These are phyloP conservation scores for Eriosoma lanigerum DNA, from an alignment of 1,140 invertebrate genomes.

Conservation along the genomic window DNA sequence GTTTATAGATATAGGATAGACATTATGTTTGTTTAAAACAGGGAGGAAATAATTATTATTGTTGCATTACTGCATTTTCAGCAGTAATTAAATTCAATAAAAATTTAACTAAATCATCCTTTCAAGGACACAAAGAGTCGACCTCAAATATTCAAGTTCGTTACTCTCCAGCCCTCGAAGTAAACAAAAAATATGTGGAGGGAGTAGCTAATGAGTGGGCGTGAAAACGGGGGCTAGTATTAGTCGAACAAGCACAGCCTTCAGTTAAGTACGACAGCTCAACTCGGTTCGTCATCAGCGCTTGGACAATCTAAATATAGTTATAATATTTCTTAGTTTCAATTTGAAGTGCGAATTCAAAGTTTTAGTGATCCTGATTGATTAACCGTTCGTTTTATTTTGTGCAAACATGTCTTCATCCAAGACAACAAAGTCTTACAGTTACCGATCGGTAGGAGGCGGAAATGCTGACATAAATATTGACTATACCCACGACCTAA, in stretches of 20 bases:
- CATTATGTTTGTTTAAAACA: too few species aligned
- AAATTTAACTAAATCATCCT: constrained; percentile 1
- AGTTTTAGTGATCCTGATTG: constrained; percentile 17
- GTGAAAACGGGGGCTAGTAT: constrained; percentile 31
- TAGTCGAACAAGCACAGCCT: constrained; percentile 27
- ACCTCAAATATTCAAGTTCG: constrained; percentile 51
- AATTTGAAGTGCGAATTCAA: not conserved
- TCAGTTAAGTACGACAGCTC: constrained; percentile 49
- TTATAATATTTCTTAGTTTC: constrained; percentile 24
- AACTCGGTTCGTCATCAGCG: constrained; percentile 37
- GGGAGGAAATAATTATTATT: too few species aligned
- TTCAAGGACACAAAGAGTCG: constrained; percentile 45
- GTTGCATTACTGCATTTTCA: not conserved
- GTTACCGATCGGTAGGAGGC: constrained; percentile 75
- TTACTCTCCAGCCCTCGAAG: constrained; percentile 46
- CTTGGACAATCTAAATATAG: constrained; percentile 43
- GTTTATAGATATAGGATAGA: too few species aligned
- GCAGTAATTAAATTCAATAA: not conserved
- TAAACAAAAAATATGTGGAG: constrained; percentile 42
- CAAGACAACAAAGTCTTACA: constrained; percentile 81
- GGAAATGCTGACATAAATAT: constrained; percentile 86
- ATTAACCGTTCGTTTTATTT: constrained; percentile 20
- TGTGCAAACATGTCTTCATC: constrained; percentile 56
- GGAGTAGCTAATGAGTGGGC: constrained; percentile 43
- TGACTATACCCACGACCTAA: constrained; percentile 89